These are phyloP conservation scores for Acipenser oxyrinchus DNA, from an alignment of 2,797 vertebrate genomes.

Conservation along the genomic window DNA sequence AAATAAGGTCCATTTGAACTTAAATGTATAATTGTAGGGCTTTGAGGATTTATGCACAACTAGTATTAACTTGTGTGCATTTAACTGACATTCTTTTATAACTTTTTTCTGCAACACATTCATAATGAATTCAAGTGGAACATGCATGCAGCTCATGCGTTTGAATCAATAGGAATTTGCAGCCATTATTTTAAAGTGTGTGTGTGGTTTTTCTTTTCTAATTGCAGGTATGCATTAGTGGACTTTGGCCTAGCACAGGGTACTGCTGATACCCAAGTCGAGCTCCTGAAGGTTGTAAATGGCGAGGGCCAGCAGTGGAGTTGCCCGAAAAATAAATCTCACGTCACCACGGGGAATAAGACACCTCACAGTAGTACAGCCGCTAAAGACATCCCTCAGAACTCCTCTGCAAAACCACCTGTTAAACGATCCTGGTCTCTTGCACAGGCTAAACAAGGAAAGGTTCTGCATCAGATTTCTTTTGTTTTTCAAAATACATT, in stretches of 20 bases:
- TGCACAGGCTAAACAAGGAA: slow-evolving; percentile 66
- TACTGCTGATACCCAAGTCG: slow-evolving; percentile 80
- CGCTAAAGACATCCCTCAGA: slow-evolving; percentile 41
- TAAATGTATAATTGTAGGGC: no score
- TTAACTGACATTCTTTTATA: no score
- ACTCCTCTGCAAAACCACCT: slow-evolving; percentile 55
- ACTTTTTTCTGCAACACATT: no score
- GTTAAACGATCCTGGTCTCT: slow-evolving; percentile 61
- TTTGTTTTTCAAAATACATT: slow-evolving; percentile 2
- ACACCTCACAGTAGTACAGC: slow-evolving; percentile 37
- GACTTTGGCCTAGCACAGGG: slow-evolving; percentile 97
- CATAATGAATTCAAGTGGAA: neutral
- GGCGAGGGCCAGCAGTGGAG: slow-evolving; percentile 66
- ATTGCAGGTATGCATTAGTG: slow-evolving; percentile 81
- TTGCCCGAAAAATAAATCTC: slow-evolving; percentile 54
- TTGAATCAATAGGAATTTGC: neutral
- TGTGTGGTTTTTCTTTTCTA: neutral
- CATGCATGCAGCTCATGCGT: neutral
- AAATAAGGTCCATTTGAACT: no score
- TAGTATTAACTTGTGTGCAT: no score
- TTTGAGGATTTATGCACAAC: no score
- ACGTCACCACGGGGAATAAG: slow-evolving; percentile 46
- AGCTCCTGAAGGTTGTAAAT: slow-evolving; percentile 80
- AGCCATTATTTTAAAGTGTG: neutral
- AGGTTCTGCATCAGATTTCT: slow-evolving; percentile 57